phyloP scores from a whole-genome alignment of 2,797 vertebrate species.

The Alectoris magna region DNA sequence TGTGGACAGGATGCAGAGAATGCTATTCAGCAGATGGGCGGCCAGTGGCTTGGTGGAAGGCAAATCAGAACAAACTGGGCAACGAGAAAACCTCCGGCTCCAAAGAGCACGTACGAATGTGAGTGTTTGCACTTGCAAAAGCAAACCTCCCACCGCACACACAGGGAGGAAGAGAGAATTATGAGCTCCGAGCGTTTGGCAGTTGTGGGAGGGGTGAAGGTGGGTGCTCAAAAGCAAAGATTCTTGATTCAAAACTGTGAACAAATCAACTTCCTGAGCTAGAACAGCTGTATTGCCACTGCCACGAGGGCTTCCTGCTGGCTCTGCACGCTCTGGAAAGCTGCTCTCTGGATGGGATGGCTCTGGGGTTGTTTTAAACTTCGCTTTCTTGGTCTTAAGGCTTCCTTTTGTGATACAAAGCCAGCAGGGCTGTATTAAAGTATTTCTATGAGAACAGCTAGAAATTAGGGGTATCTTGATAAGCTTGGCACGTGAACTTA shows the following conservation, averaged over 20 bases:
- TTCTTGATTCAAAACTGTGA: fast-evolving
- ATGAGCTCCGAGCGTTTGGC: fast-evolving
- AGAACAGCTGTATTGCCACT: fast-evolving
- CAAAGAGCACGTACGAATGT: slow-evolving; percentile 95
- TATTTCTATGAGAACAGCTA: fast-evolving
- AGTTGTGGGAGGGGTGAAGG: neutral
- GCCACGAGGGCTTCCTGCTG: neutral
- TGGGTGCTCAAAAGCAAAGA: fast-evolving
- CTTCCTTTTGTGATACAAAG: neutral
- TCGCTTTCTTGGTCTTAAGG: neutral
- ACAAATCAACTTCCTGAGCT: neutral
- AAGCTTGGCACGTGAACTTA: neutral
- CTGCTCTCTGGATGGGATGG: fast-evolving
- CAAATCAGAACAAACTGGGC: slow-evolving; percentile 99
- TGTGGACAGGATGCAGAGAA: slow-evolving; percentile 92
- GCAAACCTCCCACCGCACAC: neutral
- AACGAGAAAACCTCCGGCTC: slow-evolving; percentile 96
- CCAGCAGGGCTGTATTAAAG: too few relatives aligned
- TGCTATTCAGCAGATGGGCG: slow-evolving; percentile 98
- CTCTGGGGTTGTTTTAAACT: neutral
- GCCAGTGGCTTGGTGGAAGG: slow-evolving; percentile 97
- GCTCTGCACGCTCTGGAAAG: fast-evolving
- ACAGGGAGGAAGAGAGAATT: neutral
- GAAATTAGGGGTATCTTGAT: fast-evolving
- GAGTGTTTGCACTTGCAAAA: slow-evolving; percentile 67